Percentiles rank a stretch among this genome's conserved stretches.
phyloP scores from a whole-genome alignment of 35 echinoderm and acorn worm species.

The Eucidaris tribuloides region DNA sequence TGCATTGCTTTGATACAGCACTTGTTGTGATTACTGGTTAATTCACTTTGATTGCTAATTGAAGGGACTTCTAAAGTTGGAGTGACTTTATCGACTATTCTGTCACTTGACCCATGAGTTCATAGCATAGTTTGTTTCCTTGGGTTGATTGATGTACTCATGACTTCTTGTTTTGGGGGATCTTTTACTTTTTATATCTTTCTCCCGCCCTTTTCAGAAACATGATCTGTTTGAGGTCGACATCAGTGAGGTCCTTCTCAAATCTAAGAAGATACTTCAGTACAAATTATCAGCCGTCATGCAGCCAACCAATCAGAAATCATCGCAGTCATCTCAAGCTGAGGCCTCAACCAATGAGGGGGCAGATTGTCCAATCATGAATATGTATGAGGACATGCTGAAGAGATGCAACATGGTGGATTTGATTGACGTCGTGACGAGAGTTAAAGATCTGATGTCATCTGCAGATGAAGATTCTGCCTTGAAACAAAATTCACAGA shows the following conservation, averaged over 20 bases:
- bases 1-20: no score
- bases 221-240: constrained; percentile 32
- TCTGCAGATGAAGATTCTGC: not conserved
- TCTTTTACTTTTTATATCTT: not conserved
- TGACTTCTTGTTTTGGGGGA: not conserved
- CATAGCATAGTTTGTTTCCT: no score
- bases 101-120: no score
- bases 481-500: not conserved
- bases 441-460: constrained; percentile 22
- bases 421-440: constrained; percentile 34
- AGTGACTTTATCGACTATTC: no score
- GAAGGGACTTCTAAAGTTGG: no score
- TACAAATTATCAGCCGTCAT: constrained; percentile 22
- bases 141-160: not conserved
- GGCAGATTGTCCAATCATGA: not conserved
- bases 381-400: constrained; percentile 41
- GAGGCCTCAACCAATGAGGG: not conserved
- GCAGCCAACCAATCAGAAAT: not conserved
- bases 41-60: no score
- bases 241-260: constrained; percentile 34
- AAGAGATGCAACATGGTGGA: constrained; percentile 60
- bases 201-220: constrained; percentile 1
- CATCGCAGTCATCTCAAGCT: not conserved
- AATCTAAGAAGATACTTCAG: not conserved
- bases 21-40: no score